These are phyloP conservation scores for Frankliniella intonsa DNA, from an alignment of 2,888 invertebrate genomes.

Conservation along the genomic window DNA sequence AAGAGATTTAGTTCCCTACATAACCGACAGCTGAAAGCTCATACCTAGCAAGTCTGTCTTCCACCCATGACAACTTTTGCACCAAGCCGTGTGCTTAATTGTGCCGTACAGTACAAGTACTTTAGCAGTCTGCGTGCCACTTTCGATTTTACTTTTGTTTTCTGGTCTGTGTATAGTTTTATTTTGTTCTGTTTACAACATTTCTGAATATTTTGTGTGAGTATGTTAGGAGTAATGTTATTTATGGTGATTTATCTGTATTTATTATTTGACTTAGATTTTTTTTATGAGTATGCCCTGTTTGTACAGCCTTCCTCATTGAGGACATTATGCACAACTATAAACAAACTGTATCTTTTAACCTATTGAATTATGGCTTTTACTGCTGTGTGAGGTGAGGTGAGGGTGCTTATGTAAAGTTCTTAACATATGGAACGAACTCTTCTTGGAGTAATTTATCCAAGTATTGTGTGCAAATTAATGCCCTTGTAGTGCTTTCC, in stretches of 20 bases:
- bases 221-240: not conserved
- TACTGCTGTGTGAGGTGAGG: not conserved
- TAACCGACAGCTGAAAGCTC: not conserved
- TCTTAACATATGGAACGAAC: not conserved
- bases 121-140: constrained; percentile 10
- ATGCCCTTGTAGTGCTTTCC: not conserved
- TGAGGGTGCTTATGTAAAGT: not conserved
- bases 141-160: not conserved
- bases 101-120: constrained; percentile 16
- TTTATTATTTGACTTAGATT: constrained; percentile 18
- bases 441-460: not conserved
- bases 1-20: not conserved
- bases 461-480: not conserved
- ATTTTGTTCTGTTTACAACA: not conserved
- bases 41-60: not conserved
- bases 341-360: constrained; percentile 7
- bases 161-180: constrained; percentile 25
- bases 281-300: not conserved
- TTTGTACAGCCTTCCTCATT: constrained; percentile 14
- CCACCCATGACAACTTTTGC: not conserved
- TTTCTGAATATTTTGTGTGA: constrained; percentile 3
- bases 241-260: not conserved
- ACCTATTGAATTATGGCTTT: not conserved
- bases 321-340: constrained; percentile 21
- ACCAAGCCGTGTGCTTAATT: not conserved